phyloP scores from a whole-genome alignment of 2,113 vertebrate species.

The Ophthalmolycus amberensis region DNA sequence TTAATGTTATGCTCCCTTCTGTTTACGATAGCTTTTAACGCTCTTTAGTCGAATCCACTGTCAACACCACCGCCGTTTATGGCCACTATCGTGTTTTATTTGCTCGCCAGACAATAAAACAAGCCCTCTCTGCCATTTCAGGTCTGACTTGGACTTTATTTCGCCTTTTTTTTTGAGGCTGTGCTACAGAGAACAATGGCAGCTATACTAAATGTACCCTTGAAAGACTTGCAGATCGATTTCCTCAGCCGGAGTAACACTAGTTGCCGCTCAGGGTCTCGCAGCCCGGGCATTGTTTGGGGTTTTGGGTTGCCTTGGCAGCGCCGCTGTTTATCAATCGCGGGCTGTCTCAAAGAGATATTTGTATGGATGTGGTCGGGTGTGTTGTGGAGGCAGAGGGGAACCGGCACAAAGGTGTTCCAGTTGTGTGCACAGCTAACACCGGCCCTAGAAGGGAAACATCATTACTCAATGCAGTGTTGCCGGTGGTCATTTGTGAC shows the following conservation, averaged over 20 bases:
- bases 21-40: slow-evolving; percentile 40
- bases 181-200: slow-evolving; percentile 5
- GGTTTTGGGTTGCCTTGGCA: slow-evolving; percentile 67
- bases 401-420: neutral
- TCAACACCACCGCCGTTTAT: slow-evolving; percentile 28
- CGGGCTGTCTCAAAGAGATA: slow-evolving; percentile 57
- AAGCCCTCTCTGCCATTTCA: neutral
- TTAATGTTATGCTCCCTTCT: neutral
- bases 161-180: neutral
- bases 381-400: neutral
- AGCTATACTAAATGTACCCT: slow-evolving; percentile 43
- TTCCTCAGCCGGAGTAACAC: slow-evolving; percentile 58
- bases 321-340: slow-evolving; percentile 63
- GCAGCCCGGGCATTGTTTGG: slow-evolving; percentile 59
- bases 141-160: slow-evolving; percentile 5
- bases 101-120: slow-evolving; percentile 29
- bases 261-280: slow-evolving; percentile 50
- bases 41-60: slow-evolving; percentile 38
- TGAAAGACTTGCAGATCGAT: slow-evolving; percentile 54
- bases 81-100: slow-evolving; percentile 46
- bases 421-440: neutral
- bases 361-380: slow-evolving; percentile 42
- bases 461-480: neutral
- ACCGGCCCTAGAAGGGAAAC: neutral
- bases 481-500: neutral